Percentiles rank a stretch among this genome's conserved stretches.
Conservation (phyloP, 2,113 vertebrate species). For the Tragelaphus buxtoni region DNA sequence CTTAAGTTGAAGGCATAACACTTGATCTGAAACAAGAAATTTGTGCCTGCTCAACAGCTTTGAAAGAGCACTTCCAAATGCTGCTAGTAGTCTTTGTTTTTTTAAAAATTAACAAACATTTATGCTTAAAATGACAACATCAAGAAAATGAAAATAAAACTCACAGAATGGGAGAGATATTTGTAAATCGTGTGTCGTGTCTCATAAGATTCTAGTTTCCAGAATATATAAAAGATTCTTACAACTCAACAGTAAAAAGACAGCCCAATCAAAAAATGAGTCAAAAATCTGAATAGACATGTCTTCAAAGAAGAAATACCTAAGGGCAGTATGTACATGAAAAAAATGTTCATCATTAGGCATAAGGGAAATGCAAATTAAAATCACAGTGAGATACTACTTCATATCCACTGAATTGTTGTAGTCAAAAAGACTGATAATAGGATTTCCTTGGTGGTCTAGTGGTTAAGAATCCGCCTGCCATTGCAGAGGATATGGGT, state of each 20-base stretch:
- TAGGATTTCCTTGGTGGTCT: background rate
- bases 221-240: background rate
- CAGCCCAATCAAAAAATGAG: background rate
- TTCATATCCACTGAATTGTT: background rate
- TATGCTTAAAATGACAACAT: background rate
- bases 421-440: background rate
- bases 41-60: slow-evolving; percentile 99
- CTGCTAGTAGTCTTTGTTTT: slow-evolving; percentile 99
- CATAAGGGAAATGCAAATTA: background rate
- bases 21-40: slow-evolving; percentile 99
- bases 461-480: background rate
- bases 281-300: background rate
- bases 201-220: slow-evolving; percentile 3
- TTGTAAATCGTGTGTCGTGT: background rate
- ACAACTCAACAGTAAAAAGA: background rate
- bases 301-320: background rate
- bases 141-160: background rate
- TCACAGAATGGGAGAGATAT: background rate
- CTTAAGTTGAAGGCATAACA: slow-evolving; percentile 91
- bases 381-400: background rate
- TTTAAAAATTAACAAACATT: slow-evolving; percentile 67
- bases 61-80: slow-evolving; percentile 99
- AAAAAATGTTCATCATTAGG: background rate
- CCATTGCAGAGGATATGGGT: background rate
- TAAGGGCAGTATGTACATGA: background rate